phyloP scores from a whole-genome alignment of 2,113 vertebrate genomes.

The Cervus canadensis region DNA sequence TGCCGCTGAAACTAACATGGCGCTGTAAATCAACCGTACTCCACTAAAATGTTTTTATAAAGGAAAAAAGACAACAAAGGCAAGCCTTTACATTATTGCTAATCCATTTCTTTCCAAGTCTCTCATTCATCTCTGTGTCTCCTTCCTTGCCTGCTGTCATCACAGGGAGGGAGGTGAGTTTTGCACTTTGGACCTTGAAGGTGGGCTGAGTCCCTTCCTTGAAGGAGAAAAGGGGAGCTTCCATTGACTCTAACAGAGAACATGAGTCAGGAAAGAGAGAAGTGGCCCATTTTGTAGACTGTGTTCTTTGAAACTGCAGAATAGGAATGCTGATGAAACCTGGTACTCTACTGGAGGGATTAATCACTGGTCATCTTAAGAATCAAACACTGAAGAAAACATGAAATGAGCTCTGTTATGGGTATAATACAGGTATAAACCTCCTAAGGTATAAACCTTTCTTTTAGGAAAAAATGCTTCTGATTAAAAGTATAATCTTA shows the following conservation, averaged over 20 bases:
- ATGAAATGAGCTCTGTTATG: conserved; percentile 27
- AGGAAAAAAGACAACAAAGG: background rate
- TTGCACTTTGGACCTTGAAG: background rate
- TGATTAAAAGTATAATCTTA: conserved; percentile 69
- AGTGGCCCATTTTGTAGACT: background rate
- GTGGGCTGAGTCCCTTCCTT: background rate
- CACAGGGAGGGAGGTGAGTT: background rate
- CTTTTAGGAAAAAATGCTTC: background rate
- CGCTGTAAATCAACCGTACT: fast-evolving
- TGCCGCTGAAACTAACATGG: background rate
- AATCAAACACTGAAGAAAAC: conserved; percentile 70
- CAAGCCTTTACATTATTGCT: background rate
- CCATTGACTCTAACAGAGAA: background rate
- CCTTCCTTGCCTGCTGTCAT: background rate
- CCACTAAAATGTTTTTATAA: background rate
- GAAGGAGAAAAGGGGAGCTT: background rate
- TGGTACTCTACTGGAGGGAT: conserved; percentile 24
- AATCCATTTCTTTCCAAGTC: background rate
- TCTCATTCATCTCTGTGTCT: background rate
- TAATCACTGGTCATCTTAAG: conserved; percentile 61
- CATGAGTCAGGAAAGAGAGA: background rate
- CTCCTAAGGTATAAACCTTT: background rate
- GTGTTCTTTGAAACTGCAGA: background rate
- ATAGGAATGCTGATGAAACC: conserved; percentile 41
- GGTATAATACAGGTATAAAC: background rate